Base-by-base conservation (phyloP, 2,888 invertebrate species). In the Bruchidius siliquastri region DNA sequence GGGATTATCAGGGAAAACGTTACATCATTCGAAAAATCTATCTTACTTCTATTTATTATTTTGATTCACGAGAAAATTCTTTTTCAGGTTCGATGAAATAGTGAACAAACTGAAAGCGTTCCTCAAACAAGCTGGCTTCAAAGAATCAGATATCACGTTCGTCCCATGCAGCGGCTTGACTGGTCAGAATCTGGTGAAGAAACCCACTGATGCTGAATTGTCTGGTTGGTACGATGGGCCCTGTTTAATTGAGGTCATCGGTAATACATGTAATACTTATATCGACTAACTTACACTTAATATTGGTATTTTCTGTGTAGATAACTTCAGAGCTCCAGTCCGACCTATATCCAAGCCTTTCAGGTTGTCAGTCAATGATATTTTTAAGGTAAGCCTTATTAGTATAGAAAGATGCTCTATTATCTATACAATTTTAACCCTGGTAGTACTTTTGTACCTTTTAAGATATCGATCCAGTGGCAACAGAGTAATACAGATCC, bases 121-220 rank as follows among this genome's bases (percentile, higher is more conserved):
- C 82, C 86, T 99, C 22, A 96, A 95, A 86, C 96, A 96, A 86
- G 96, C 94, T 21, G 98, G 98, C 0, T 98, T 94, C 84, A 93
- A 94, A 83, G 96, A 97, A 32, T 89, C 89, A 10, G 95, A 96
- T 84, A 92, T 98, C 0, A 91, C 91, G 0, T 99, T 93, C 86
- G 94, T 99, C 20, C 99, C 99, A 1, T 97, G 98, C 83, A 97
- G 97, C 78, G 99, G 99, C 2, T 88, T 99, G n/a, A 94, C 93
- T 0, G 99, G 99, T 13, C 96, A 97, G 85, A 99, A 99, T 88
- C 88, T 98, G 73, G 90, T 92, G 0, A 90, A 91, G 75, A 86
- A 90, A 72, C 90, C 94, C 0, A 90, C 89, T 67, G 92, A 92
- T 83, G 88, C 89, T 75, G 90, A 88, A 80, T 88, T 91, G 69